Evolutionary conservation across 2,888 invertebrate species (phyloP).

Genomic region (Apodemia zela): DNA sequence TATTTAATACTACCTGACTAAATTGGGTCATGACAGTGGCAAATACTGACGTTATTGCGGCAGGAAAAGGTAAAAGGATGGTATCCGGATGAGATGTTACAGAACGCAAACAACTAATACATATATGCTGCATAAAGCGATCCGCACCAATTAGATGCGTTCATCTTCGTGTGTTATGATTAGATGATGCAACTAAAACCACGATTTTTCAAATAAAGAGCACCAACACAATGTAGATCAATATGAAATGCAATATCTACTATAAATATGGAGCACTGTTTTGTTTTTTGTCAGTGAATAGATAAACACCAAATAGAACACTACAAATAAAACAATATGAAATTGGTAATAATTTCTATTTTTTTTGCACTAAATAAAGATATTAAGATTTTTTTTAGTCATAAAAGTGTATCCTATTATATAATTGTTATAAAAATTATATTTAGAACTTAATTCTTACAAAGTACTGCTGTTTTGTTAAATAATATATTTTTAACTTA

Average conservation of each 20-base stretch:
- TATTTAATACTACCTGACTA: too few relatives aligned
- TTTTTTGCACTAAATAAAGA: neutral
- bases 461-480: too few relatives aligned
- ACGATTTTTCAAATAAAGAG: slow-evolving; percentile 48
- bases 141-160: slow-evolving; percentile 60
- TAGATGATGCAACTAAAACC: slow-evolving; percentile 59
- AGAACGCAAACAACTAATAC: neutral
- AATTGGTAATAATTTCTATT: slow-evolving; percentile 48
- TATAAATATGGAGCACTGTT: slow-evolving; percentile 65
- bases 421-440: too few relatives aligned
- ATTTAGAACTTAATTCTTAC: too few relatives aligned
- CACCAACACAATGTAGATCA: slow-evolving; percentile 58
- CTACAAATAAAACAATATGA: slow-evolving; percentile 49
- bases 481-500: too few relatives aligned
- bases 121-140: slow-evolving; percentile 40
- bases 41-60: too few relatives aligned
- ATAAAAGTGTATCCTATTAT: too few relatives aligned
- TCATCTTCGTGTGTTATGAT: slow-evolving; percentile 54
- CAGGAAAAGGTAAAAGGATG: too few relatives aligned
- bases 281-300: slow-evolving; percentile 58
- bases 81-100: too few relatives aligned
- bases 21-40: too few relatives aligned
- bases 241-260: slow-evolving; percentile 44
- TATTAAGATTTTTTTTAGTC: neutral
- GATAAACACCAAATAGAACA: slow-evolving; percentile 42